Evolutionary conservation across 2,797 vertebrate species (phyloP), one percentile per base, ranked within the genome.

Genomic region (Trachurus trachurus): DNA sequence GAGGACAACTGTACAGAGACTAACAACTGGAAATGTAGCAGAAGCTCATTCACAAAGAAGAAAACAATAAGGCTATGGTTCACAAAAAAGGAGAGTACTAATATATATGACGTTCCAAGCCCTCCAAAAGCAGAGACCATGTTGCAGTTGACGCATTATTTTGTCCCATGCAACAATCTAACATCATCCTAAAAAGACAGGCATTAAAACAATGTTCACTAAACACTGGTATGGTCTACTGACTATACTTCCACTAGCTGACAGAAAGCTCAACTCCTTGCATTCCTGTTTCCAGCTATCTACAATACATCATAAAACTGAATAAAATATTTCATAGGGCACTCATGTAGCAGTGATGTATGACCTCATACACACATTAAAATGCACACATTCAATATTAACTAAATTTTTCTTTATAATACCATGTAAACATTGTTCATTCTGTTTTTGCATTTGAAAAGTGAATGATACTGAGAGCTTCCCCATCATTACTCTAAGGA

Each of bases 221-320:
- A 8, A 37, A 37, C 34, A 37, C 6, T 8, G 34, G 34, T 37
- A 37, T 8, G 8, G 34, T 37, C 34, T 8, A 9, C 7, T 37
- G 34, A 37, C 6, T 37, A 7, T 37, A 37, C 34, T 37, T 37
- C 7, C 34, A 37, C 34, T 37, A 37, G 1, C 2, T 37, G 34
- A 37, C 34, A 16, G 44, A 45, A 15, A 67, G 67, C 52, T 78
- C n/a, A 72, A 13, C 34, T 8, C 4, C 53, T 40, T 58, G 50
- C 42, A 29, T 65, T 31, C 21, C 37, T 7, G 19, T 62, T 74
- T 57, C 64, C n/a, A 59, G 65, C 65, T 52, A 21, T 69, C 37
- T 78, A 78, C 60, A 57, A 58, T 29, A 73, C 15, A 49, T 67
- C 7, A 81, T 78, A 59, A 73, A 53, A 81, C 53, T 0, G 66